A percentile compares a stretch with the other conserved stretches of the same genome.
Conservation (phyloP, 2,888 invertebrate species). For the Cephus rjabovi region DNA sequence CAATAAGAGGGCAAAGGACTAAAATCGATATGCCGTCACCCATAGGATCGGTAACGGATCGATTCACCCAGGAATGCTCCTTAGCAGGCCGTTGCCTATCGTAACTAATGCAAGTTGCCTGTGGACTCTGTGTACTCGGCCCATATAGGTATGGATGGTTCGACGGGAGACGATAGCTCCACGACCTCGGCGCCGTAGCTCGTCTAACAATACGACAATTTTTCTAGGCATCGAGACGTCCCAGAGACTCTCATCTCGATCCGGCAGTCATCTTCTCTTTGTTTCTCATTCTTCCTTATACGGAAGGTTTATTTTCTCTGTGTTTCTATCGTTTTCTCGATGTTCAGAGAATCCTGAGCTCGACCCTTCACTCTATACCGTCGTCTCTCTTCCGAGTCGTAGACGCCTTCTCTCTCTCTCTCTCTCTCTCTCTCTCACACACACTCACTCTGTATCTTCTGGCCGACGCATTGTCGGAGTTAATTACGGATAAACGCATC, state of each 20-base stretch:
- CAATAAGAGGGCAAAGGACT: not conserved
- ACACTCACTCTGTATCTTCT: not conserved
- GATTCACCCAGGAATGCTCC: not conserved
- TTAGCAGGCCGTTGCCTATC: not conserved
- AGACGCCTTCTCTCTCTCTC: conserved; percentile 25
- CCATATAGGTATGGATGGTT: not conserved
- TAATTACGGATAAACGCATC: conserved; percentile 64
- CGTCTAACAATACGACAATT: conserved; percentile 36
- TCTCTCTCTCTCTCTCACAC: conserved; percentile 24
- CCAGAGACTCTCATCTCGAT: not conserved
- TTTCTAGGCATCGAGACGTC: conserved; percentile 29
- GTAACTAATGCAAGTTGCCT: not conserved
- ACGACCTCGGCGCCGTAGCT: not conserved
- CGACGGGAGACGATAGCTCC: not conserved
- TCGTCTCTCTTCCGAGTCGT: conserved; percentile 25
- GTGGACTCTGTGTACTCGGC: not conserved
- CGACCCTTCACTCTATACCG: conserved; percentile 22
- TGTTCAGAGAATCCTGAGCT: conserved; percentile 10
- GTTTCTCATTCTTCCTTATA: too few species aligned
- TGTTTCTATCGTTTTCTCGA: too few species aligned
- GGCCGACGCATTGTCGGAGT: conserved; percentile 59
- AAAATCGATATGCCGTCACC: not conserved
- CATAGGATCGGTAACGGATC: not conserved
- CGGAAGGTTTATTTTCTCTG: too few species aligned
- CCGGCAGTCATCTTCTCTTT: not conserved